phyloP scores from a whole-genome alignment of 2,113 vertebrate genomes.

The Bubalus kerabau region DNA sequence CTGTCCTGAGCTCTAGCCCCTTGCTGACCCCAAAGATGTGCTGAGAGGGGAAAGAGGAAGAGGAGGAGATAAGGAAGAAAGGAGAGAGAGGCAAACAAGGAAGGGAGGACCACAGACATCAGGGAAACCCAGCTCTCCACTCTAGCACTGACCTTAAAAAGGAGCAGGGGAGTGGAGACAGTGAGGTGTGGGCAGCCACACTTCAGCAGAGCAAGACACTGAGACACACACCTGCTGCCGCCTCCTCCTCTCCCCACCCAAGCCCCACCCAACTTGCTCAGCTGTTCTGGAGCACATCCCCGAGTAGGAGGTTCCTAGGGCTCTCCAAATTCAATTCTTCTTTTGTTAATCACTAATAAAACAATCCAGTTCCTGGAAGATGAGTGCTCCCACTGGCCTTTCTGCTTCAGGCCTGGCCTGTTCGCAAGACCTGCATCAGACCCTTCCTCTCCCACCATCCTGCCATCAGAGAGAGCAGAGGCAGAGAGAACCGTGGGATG shows the following conservation, averaged over 20 bases:
- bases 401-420: slow-evolving; percentile 35
- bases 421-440: not conserved
- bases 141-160: not conserved
- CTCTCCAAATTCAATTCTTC: slow-evolving; percentile 48
- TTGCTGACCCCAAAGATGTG: not conserved
- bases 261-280: not conserved
- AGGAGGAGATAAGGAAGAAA: not conserved
- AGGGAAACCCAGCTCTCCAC: not conserved
- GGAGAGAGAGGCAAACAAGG: not conserved
- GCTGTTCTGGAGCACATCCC: not conserved
- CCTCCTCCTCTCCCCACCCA: not conserved
- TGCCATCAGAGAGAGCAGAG: not conserved
- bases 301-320: slow-evolving; percentile 34
- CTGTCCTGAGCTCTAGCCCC: not conserved
- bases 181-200: not conserved
- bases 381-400: slow-evolving; percentile 11
- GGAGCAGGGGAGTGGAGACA: not conserved
- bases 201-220: not conserved
- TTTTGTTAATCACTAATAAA: slow-evolving; percentile 60
- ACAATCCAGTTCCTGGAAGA: slow-evolving; percentile 59
- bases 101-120: not conserved
- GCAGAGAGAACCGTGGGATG: not conserved
- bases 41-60: not conserved
- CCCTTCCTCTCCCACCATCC: not conserved
- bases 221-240: not conserved